A percentile compares a stretch with the other conserved stretches of the same genome.
Conservation (phyloP, 1,140 invertebrate species). For the Rhopalosiphum maidis region DNA sequence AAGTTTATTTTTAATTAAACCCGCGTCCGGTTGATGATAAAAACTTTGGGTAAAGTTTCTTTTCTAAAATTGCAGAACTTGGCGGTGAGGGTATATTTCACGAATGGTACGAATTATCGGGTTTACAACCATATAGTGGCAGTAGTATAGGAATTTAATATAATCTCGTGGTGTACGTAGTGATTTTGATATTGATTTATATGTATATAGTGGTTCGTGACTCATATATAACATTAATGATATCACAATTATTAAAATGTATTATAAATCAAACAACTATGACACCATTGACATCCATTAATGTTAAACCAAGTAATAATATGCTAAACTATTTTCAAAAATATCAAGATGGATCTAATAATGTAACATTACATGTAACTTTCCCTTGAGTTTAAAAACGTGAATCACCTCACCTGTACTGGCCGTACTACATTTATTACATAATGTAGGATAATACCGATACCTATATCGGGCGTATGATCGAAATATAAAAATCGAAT, state of each 20-base stretch:
- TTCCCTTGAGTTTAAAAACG: no score
- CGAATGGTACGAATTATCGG: constrained; percentile 31
- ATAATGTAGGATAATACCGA: no score
- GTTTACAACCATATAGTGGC: background rate
- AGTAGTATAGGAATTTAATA: background rate
- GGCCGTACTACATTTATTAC: no score
- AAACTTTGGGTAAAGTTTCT: constrained; percentile 39
- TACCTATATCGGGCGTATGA: no score
- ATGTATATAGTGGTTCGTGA: background rate
- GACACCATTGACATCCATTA: no score
- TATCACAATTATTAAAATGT: background rate
- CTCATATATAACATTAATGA: background rate
- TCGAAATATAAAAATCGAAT: background rate
- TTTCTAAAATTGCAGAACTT: constrained; percentile 15
- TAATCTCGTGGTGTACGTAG: background rate
- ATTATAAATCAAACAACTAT: background rate
- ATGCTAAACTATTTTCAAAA: no score
- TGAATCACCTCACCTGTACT: no score
- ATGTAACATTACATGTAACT: background rate
- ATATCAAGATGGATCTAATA: background rate
- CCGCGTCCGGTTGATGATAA: constrained; percentile 43
- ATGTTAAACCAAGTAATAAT: no score
- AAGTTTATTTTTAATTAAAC: constrained; percentile 55
- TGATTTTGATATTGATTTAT: background rate
- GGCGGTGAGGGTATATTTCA: background rate